Evolutionary conservation across 2,797 vertebrate genomes (phyloP), one percentile per base, ranked within the genome.

Genomic region (Sebastiscus tertius): DNA sequence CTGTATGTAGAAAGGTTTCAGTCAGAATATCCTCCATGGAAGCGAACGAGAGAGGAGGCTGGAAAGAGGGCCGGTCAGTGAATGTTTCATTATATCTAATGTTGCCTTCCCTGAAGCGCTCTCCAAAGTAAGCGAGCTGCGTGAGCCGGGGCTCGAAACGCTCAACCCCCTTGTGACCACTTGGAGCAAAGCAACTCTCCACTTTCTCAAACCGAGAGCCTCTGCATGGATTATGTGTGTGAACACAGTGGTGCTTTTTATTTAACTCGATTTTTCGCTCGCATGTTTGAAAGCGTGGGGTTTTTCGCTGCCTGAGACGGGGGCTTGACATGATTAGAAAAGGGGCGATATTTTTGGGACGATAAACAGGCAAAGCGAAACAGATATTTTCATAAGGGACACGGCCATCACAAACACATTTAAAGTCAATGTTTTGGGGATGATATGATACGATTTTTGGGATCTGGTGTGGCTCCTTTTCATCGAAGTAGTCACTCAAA

Each of bases 221-320:
- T 96, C 97, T 92, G 97, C 96, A 96, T 96, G 96, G 97, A 97
- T 97, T 97, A 96, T 97, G 96, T 97, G 97, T 97, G 96, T 96
- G 95, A 96, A 97, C 97, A 98, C 97, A 98, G 96, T 97, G 96
- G 95, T 93, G 96, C 97, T 98, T 97, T 98, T 98, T 97, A 98
- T 97, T 97, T 88, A 94, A 96, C 96, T 95, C 95, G 91, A 96
- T 95, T 96, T 80, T 97, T 96, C 87, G 89, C 96, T 96, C 80
- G 88, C 93, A 90, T 95, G 94, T 92, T 90, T 93, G 94, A 96
- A 96, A 96, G 96, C 91, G 94, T 95, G 94, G 96, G 93, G 95
- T 97, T 97, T 97, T 52, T 97, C 95, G 94, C 95, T 95, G 65
- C 90, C 81, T 67, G 95, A 96, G 89, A 96, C 49, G 96, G 96